Evolutionary conservation across 1,140 invertebrate species (phyloP), one percentile per base, ranked within the genome.

Genomic region (Drosophila suzukii): DNA sequence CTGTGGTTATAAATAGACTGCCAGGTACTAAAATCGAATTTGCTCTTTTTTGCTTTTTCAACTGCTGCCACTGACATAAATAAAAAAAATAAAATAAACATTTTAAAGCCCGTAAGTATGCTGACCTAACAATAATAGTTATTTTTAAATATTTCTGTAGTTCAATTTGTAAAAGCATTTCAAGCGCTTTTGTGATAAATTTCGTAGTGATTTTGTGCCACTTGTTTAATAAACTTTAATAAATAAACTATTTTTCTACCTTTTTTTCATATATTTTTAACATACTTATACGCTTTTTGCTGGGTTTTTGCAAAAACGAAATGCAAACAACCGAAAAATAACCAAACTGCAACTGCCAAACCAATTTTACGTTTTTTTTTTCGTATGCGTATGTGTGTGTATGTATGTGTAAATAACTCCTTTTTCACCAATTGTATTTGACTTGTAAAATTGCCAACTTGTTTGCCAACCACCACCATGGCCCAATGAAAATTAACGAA

Each of bases 21-120:
- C 32, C 55, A 20, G 60, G 30, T 75, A 78, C 54, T 66, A 79
- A 70, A 79, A 53, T 39, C 36, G 30, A 49, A 46, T 70, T 32
- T 62, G 50, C 24, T 74, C 67, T 75, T 61, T 58, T 75, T 82
- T 66, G 47, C 63, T 78, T 78, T 61, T 78, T 70, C 54, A 74
- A 83, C 74, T 83, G 81, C 81, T 83, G 81, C 81, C 49, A 54
- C 27, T 56, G 73, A 73, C 50, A 44, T 58, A 78, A 60, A 60
- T 43, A 71, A 55, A 60, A 50, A 8, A 36, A 63, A 78, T 39
- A 6, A 20, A 46, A 1, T 44, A 43, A 60, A 78, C 32, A 58
- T n/a, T 46, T 20, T 53, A 60, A 78, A 83, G 81, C 81, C 81
- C 81, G 81, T 83, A 83, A 83, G 81, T 83, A 83, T 67, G 58